Base-by-base conservation (phyloP, 2,888 invertebrate genomes). In the Omphaloscelis lunosa region DNA sequence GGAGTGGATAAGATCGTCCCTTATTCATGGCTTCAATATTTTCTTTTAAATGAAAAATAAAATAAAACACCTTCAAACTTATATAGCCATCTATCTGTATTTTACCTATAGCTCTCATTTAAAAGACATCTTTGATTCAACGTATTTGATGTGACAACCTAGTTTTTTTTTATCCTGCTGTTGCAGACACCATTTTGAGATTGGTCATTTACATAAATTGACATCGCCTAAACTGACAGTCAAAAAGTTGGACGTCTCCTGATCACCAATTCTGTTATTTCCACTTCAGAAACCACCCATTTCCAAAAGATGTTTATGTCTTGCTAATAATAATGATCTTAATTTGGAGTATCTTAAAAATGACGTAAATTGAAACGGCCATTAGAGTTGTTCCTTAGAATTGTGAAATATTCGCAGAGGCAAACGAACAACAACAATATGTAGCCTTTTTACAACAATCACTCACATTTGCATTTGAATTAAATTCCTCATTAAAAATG, bases 401-500 rank as follows among this genome's bases (percentile, higher is more conserved):
- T 27, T 23, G 51, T 51, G 51, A 20, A 17, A 48, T 17, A 2
- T 17, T 34, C 11, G 34, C n/a, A 29, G 1, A 68, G 23, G 23
- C 48, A 48, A 65, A 39, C 8, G 51, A 56, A 12, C n/a, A 53
- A 68, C 34, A 53, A 53, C 27, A 63, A 63, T 53, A 59, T 59
- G 34, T 62, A 39, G 23, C n/a, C n/a, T 58, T 45, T 65, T 53
- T 63, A 34, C 27, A 63, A 69, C 41, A 65, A 80, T 51, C 23
- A n/a, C n/a, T 17, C 34, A 53, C 58, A 63, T 59, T 69, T 61
- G 62, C 39, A 82, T 82, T 59, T 61, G 5, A 59, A 82, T 70
- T 48, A 39, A 82, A 69, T 61, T 70, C n/a, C 48, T 34, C 53
- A 70, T 82, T 76, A 82, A 61, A 80, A 61, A 59, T 69, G n/a